Conservation (phyloP, 35 echinoderm and acorn worm genomes). For the Stichopus chloronotus region DNA sequence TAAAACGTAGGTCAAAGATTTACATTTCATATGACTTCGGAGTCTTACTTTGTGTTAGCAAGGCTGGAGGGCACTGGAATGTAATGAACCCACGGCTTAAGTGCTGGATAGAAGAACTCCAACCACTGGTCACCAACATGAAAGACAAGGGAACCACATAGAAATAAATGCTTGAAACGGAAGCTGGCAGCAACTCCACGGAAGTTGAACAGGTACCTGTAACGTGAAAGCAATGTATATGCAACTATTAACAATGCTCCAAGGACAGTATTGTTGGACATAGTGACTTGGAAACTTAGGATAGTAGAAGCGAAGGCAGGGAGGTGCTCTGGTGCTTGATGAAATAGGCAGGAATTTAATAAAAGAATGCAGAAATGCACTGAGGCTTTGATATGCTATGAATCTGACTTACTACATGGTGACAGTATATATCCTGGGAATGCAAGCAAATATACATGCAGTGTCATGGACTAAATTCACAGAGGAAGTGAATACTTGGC, state of each 20-base stretch:
- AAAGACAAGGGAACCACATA: conserved; percentile 96
- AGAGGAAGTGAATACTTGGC: no score
- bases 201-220: conserved; percentile 95
- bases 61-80: conserved; percentile 86
- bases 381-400: no score
- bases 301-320: no score
- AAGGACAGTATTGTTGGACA: background rate
- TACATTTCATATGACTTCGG: no score
- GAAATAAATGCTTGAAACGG: conserved; percentile 94
- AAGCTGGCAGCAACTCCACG: conserved; percentile 98
- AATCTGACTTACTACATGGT: no score
- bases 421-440: no score
- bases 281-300: background rate
- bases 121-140: conserved; percentile 96
- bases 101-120: conserved; percentile 95
- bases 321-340: no score
- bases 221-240: background rate
- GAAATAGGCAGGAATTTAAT: no score
- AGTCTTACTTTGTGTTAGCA: conserved; percentile 72
- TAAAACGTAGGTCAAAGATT: no score
- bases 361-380: no score
- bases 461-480: no score
- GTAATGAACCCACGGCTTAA: conserved; percentile 98
- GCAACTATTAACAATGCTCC: background rate
- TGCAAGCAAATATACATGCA: no score